Evolutionary conservation across 1,140 invertebrate genomes (phyloP), one percentile per base, ranked within the genome.

Genomic region (Trachymyrmex septentrionalis): DNA sequence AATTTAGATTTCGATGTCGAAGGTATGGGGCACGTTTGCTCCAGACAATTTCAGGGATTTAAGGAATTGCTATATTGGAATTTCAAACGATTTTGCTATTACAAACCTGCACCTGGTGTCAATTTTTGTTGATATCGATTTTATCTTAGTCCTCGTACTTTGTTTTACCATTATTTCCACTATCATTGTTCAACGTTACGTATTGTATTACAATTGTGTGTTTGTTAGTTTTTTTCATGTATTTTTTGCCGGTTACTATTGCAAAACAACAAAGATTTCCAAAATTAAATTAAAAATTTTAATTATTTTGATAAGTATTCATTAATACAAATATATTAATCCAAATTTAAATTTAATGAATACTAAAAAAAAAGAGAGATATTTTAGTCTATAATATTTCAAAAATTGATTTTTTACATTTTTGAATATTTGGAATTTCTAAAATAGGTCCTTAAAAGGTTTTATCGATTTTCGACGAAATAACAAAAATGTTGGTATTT

Each of bases 1-100:
- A 82, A 82, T 82, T 72, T 82, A 82, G 78, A 82, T 82, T 59
- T 82, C 34, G 21, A 72, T 67, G 30, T 82, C 64, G 72, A 71
- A 72, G 34, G 34, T 59, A 71, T 57, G n/a, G 14, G 30, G 30
- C 12, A 57, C 64, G n/a, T 69, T 57, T 6, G n/a, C 21, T 30
- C 16, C 16, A 19, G 53, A 59, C 21, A 82, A 50, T 27, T 82
- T 16, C 34, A 53, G 12, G 16, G 78, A 82, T 72, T 59, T 24
- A 82, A 61, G 66, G 21, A 59, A 14, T 72, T 53, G 34, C 24
- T 14, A 72, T 50, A 30, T 48, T 30, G 14, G n/a, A 66, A 48
- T 55, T 64, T n/a, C 16, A 82, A 82, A 59, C 64, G 21, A 82
- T 72, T 82, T 48, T 24, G 24, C 66, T 27, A 69, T 71, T 72